phyloP scores from a whole-genome alignment of 2,797 vertebrate species.

The Oceanodroma leucorhoa region DNA sequence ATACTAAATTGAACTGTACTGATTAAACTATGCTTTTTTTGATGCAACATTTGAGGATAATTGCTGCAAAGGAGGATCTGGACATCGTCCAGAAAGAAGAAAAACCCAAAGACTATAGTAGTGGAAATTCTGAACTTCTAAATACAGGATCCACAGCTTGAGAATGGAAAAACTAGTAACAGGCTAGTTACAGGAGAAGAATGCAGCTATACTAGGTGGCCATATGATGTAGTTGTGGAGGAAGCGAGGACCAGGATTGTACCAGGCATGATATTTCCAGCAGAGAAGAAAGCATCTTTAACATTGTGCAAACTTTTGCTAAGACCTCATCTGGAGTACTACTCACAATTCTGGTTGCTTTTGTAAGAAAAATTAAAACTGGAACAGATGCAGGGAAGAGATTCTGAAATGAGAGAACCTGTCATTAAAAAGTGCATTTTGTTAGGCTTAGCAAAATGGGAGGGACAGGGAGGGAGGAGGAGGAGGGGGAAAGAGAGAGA shows the following conservation, averaged over 20 bases:
- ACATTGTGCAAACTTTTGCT: background rate
- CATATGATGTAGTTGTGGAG: rapidly evolving
- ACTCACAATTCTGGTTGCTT: background rate
- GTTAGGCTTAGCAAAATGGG: background rate
- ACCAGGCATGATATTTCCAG: background rate
- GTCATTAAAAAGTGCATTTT: background rate
- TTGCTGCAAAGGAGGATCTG: background rate
- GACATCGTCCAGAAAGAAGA: background rate
- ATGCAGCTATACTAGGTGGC: rapidly evolving
- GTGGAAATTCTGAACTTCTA: background rate
- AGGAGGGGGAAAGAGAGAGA: background rate
- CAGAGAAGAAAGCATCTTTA: background rate
- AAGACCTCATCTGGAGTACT: background rate
- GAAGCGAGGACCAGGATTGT: background rate
- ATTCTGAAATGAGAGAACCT: background rate
- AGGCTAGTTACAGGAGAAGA: background rate
- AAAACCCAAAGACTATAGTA: background rate
- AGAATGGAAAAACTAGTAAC: background rate
- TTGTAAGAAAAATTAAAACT: background rate
- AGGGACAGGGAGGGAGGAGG: background rate
- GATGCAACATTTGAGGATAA: background rate
- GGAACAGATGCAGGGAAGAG: background rate
- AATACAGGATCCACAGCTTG: background rate
- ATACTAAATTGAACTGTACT: background rate
- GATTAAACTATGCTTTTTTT: background rate